Percentiles rank a stretch among this genome's conserved stretches.
Conservation (phyloP, 2,888 invertebrate species). For the Phoronis australis region DNA sequence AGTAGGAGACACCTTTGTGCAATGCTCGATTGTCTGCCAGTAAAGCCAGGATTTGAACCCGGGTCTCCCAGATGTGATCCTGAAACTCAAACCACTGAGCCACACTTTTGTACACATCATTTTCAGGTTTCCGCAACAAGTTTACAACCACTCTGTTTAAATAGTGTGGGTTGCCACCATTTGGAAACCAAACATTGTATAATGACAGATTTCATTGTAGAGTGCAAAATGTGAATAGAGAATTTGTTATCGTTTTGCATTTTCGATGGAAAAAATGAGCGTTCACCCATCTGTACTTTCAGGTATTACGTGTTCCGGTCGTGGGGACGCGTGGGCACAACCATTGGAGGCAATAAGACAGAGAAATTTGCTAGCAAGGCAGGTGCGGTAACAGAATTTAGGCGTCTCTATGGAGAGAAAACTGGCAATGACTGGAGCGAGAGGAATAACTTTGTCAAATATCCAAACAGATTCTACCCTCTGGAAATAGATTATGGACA, state of each 20-base stretch:
- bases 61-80: too few species aligned
- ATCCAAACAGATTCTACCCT: slow-evolving; percentile 73
- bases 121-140: too few species aligned
- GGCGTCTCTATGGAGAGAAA: slow-evolving; percentile 67
- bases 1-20: too few species aligned
- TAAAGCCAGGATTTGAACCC: too few species aligned
- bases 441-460: slow-evolving; percentile 64
- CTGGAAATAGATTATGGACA: slow-evolving; percentile 84
- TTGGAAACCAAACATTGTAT: not conserved
- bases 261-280: too few species aligned
- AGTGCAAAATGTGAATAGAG: too few species aligned
- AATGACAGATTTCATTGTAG: too few species aligned
- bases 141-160: not conserved
- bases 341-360: slow-evolving; percentile 64
- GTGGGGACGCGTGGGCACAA: slow-evolving; percentile 97
- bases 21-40: too few species aligned
- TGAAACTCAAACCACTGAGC: too few species aligned
- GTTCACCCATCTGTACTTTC: too few species aligned
- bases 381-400: slow-evolving; percentile 59
- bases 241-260: too few species aligned
- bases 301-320: slow-evolving; percentile 76
- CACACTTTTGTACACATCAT: too few species aligned
- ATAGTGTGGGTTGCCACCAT: not conserved
- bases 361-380: slow-evolving; percentile 33
- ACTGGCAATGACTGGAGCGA: slow-evolving; percentile 75